Conservation (phyloP, 2,113 vertebrate genomes). For the Herpetotheres cachinnans region DNA sequence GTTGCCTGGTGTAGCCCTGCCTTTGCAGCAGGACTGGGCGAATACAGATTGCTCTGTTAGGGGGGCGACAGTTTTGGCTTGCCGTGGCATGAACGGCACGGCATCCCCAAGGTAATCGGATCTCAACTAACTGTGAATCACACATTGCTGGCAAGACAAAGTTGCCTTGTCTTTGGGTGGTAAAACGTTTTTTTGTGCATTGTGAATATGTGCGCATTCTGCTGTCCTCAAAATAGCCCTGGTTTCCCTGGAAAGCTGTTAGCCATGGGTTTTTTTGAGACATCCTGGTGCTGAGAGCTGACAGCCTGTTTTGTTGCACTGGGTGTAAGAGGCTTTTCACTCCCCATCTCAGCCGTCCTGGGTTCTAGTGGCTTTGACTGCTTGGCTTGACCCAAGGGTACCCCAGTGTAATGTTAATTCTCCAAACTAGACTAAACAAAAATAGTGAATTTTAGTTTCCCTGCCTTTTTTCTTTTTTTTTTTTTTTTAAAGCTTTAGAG, state of each 20-base stretch:
- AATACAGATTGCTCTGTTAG: conserved; percentile 6
- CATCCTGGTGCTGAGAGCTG: conserved; percentile 4
- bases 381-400: neutral
- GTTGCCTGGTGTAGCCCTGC: neutral
- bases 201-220: neutral
- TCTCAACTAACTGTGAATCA: conserved; percentile 23
- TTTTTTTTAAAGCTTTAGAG: neutral
- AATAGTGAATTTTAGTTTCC: conserved; percentile 21
- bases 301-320: neutral
- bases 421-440: conserved; percentile 54
- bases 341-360: neutral
- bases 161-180: conserved; percentile 48
- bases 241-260: neutral
- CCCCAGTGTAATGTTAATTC: neutral
- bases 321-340: conserved; percentile 47
- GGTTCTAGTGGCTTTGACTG: neutral
- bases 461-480: neutral
- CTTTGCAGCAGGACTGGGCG: neutral
- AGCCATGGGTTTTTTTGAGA: neutral
- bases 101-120: conserved; percentile 48
- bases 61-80: conserved; percentile 32
- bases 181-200: neutral
- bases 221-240: neutral
- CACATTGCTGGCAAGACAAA: conserved; percentile 52
- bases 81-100: neutral